phyloP scores from a whole-genome alignment of 2,797 vertebrate species.

The Enteromius trimaculatus region DNA sequence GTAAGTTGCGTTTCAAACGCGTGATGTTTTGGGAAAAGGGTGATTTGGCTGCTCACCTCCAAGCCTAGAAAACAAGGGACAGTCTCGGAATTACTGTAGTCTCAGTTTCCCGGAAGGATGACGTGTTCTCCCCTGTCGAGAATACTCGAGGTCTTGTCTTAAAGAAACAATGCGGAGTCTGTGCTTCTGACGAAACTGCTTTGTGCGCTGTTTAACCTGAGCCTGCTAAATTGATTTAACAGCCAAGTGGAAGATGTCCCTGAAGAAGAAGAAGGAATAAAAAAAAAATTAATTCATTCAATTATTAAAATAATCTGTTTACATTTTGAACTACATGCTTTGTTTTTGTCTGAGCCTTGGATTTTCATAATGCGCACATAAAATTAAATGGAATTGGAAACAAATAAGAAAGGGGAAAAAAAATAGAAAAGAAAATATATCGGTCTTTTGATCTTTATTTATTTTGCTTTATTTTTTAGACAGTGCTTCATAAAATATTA shows the following conservation, averaged over 20 bases:
- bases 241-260: no score
- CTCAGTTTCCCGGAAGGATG: conserved; percentile 77
- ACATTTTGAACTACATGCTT: background rate
- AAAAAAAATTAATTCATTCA: no score
- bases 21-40: conserved; percentile 49
- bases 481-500: background rate
- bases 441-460: background rate
- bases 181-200: background rate
- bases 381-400: background rate
- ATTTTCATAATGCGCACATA: background rate
- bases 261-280: background rate
- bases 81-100: conserved; percentile 45
- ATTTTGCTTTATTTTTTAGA: background rate
- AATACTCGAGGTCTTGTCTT: conserved; percentile 38
- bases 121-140: conserved; percentile 49
- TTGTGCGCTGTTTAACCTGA: background rate
- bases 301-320: background rate
- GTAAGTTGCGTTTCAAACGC: conserved; percentile 36
- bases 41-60: conserved; percentile 54
- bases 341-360: background rate
- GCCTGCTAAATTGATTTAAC: no score
- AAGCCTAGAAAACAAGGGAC: conserved; percentile 49
- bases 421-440: background rate
- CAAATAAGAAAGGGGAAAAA: background rate
- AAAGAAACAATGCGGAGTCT: conserved; percentile 44